Percentiles rank a stretch among this genome's conserved stretches.
These are phyloP conservation scores for Aplochiton taeniatus DNA, from an alignment of 2,797 vertebrate genomes.

Conservation along the genomic window DNA sequence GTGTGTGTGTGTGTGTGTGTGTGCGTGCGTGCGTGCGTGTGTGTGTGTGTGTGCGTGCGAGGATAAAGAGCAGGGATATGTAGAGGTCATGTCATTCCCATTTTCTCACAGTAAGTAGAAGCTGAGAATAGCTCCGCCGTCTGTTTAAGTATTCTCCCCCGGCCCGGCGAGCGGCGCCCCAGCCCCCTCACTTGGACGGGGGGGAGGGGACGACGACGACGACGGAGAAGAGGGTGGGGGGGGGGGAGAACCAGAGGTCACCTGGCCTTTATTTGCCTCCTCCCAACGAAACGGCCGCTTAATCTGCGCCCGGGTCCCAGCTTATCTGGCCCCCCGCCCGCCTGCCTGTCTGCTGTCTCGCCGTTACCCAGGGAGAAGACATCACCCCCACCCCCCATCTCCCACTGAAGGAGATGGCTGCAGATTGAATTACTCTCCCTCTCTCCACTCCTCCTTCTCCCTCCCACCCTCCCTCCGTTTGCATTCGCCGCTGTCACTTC, in stretches of 20 bases:
- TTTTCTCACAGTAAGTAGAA: constrained; percentile 36
- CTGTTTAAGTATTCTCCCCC: constrained; percentile 50
- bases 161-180: constrained; percentile 30
- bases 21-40: constrained; percentile 11
- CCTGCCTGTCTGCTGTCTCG: constrained; percentile 7
- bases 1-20: constrained; percentile 2
- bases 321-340: constrained; percentile 68
- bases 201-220: neutral
- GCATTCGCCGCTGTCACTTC: constrained; percentile 55
- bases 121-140: constrained; percentile 28
- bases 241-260: constrained; percentile 52
- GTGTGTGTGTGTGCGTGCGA: constrained; percentile 1
- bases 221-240: neutral
- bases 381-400: constrained; percentile 34
- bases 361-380: constrained; percentile 59
- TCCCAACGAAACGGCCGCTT: constrained; percentile 67
- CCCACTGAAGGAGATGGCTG: constrained; percentile 56
- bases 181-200: constrained; percentile 13
- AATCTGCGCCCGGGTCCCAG: constrained; percentile 64
- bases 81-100: constrained; percentile 37
- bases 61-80: constrained; percentile 22
- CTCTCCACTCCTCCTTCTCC: constrained; percentile 54
- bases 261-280: constrained; percentile 43
- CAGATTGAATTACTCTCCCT: constrained; percentile 65
- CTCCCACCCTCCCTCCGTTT: constrained; percentile 61